These are phyloP conservation scores for Sussaba pulchella DNA, from an alignment of 2,888 invertebrate species.

Conservation along the genomic window DNA sequence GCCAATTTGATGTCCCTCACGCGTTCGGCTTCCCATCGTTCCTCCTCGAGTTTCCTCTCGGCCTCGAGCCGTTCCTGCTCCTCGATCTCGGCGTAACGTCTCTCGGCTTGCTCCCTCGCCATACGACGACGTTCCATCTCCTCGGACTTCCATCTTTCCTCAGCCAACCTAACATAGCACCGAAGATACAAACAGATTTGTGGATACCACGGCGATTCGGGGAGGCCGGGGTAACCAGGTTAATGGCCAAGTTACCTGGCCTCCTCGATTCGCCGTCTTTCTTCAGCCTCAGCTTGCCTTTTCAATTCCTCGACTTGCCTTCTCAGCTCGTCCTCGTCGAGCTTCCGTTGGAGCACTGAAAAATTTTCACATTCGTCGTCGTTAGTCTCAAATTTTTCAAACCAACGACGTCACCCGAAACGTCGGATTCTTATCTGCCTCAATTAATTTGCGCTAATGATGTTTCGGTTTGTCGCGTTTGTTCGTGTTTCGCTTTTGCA, in stretches of 20 bases:
- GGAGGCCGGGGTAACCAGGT: slow-evolving; percentile 64
- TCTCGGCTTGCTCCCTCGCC: slow-evolving; percentile 83
- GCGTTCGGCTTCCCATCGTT: slow-evolving; percentile 81
- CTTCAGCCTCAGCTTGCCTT: slow-evolving; percentile 70
- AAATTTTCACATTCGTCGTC: slow-evolving; percentile 29
- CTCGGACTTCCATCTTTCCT: slow-evolving; percentile 78
- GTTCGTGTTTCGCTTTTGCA: too few relatives aligned
- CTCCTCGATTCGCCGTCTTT: slow-evolving; percentile 68
- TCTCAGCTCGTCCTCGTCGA: slow-evolving; percentile 70
- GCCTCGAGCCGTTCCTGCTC: slow-evolving; percentile 86
- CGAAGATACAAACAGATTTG: slow-evolving; percentile 62
- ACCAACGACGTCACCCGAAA: too few relatives aligned
- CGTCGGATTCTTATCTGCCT: too few relatives aligned
- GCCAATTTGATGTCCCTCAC: slow-evolving; percentile 84
- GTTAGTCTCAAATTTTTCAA: not conserved
- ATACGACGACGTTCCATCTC: slow-evolving; percentile 78
- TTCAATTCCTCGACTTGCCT: slow-evolving; percentile 71
- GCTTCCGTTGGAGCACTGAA: slow-evolving; percentile 69
- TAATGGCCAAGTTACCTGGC: slow-evolving; percentile 65
- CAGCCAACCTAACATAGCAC: slow-evolving; percentile 75
- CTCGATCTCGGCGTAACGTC: slow-evolving; percentile 85
- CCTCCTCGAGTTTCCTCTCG: slow-evolving; percentile 85
- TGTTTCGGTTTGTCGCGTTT: too few relatives aligned
- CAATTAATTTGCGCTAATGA: too few relatives aligned
- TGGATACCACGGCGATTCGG: slow-evolving; percentile 61